These are phyloP conservation scores for Spinibarbus caldwelli DNA, from an alignment of 2,797 vertebrate genomes.

Conservation along the genomic window DNA sequence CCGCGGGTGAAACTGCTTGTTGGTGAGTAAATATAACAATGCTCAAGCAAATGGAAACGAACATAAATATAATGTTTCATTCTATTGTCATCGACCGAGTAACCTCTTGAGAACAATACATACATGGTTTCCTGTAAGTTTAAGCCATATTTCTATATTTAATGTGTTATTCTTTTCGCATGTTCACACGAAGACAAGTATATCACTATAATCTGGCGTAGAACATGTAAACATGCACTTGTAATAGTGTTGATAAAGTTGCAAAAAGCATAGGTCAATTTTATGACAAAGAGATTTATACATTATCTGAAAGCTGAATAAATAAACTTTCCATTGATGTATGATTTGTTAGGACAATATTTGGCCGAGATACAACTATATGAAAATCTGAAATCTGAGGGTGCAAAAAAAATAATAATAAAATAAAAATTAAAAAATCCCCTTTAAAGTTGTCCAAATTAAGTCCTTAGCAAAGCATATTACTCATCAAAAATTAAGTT, in stretches of 20 bases:
- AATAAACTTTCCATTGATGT: background rate
- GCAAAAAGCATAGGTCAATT: background rate
- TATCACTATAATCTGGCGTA: background rate
- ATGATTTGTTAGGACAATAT: background rate
- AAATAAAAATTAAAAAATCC: background rate
- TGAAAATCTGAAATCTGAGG: background rate
- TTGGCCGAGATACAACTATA: background rate
- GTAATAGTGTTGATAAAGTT: background rate
- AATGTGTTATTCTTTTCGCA: background rate
- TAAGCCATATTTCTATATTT: background rate
- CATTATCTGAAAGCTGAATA: background rate
- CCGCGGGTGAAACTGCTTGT: slow-evolving; percentile 45
- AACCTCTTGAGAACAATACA: slow-evolving; percentile 1
- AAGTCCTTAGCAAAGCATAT: background rate
- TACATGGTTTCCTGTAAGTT: background rate
- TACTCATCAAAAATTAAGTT: background rate
- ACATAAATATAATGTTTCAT: background rate
- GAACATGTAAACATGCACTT: background rate
- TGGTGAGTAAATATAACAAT: slow-evolving; percentile 51
- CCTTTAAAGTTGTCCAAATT: background rate
- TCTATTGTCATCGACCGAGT: background rate
- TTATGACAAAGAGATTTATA: background rate
- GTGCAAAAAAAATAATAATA: too few species aligned
- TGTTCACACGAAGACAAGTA: background rate
- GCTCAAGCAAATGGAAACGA: background rate